Evolutionary conservation across 2,113 vertebrate species (phyloP).

Genomic region (Protomyctophum bolini): DNA sequence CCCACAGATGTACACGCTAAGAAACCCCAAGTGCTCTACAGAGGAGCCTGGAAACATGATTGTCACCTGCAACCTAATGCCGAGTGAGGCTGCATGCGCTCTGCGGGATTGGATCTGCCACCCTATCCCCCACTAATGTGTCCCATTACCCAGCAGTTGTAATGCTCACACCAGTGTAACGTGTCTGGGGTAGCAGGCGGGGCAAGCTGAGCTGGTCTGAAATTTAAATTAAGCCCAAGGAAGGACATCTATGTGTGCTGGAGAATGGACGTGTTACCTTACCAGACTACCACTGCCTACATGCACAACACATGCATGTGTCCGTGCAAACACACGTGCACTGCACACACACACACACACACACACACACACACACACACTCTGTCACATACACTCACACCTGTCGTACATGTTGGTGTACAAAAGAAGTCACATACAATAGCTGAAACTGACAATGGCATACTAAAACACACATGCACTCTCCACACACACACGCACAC

Average conservation of each 20-base stretch:
- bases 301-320: not conserved
- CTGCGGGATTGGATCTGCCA: constrained; percentile 70
- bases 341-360: constrained; percentile 28
- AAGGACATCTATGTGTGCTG: constrained; percentile 69
- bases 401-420: constrained; percentile 58
- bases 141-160: constrained; percentile 76
- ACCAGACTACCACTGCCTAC: constrained; percentile 39
- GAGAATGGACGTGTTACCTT: constrained; percentile 69
- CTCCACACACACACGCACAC: not conserved
- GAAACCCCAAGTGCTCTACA: constrained; percentile 36
- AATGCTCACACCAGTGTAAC: constrained; percentile 77
- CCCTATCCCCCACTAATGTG: constrained; percentile 73
- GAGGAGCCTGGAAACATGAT: constrained; percentile 54
- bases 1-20: not conserved
- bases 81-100: constrained; percentile 34
- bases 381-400: constrained; percentile 48
- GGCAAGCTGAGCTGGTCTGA: constrained; percentile 73
- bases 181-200: constrained; percentile 63
- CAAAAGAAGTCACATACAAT: constrained; percentile 52
- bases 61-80: constrained; percentile 73
- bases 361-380: constrained; percentile 15
- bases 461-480: not conserved
- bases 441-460: constrained; percentile 33
- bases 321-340: constrained; percentile 1
- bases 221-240: constrained; percentile 79